Evolutionary conservation across 1,140 invertebrate species (phyloP).

Genomic region (Papilio dardanus): DNA sequence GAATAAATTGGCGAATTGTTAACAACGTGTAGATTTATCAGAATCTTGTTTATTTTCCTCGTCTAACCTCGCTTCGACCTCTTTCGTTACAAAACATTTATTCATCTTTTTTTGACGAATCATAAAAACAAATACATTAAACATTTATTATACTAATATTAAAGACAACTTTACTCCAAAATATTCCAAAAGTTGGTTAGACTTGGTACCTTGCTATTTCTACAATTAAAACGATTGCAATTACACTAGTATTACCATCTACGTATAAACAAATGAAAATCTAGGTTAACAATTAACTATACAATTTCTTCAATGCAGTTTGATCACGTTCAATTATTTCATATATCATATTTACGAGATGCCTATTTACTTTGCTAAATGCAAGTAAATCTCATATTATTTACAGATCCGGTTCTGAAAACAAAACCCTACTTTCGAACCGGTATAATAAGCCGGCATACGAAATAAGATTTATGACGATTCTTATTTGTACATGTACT

Average conservation of each 20-base stretch:
- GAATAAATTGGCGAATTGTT: neutral
- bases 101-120: neutral
- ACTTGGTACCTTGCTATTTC: neutral
- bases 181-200: no score
- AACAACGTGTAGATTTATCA: neutral
- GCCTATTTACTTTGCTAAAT: slow-evolving; percentile 19
- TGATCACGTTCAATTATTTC: slow-evolving; percentile 6
- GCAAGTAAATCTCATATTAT: slow-evolving; percentile 41
- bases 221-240: neutral
- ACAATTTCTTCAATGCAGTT: slow-evolving; percentile 1
- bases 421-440: slow-evolving; percentile 72
- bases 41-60: neutral
- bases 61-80: neutral
- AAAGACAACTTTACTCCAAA: no score
- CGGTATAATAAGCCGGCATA: slow-evolving; percentile 52
- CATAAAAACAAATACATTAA: neutral
- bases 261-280: neutral
- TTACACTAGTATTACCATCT: neutral
- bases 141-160: no score
- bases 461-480: slow-evolving; percentile 31
- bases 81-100: neutral
- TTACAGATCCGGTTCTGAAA: slow-evolving; percentile 60
- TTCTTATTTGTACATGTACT: slow-evolving; percentile 17
- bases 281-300: slow-evolving; percentile 1
- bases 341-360: slow-evolving; percentile 25